phyloP scores from a whole-genome alignment of 2,888 invertebrate genomes.

The Eulithis prunata region DNA sequence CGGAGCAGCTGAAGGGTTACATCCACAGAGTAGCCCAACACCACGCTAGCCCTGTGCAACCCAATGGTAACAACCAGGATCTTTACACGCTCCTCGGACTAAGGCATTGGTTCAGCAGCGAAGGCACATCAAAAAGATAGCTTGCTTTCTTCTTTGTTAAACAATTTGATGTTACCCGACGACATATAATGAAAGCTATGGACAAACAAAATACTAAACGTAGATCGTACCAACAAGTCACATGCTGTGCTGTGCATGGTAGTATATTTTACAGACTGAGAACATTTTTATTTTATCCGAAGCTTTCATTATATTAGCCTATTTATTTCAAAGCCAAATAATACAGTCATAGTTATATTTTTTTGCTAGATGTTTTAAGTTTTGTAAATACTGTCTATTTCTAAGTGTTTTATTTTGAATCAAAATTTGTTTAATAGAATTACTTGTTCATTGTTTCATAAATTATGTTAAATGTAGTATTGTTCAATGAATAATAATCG shows the following conservation, averaged over 20 bases:
- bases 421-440: constrained; percentile 76
- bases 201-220: constrained; percentile 51
- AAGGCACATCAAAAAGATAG: constrained; percentile 80
- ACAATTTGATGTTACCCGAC: constrained; percentile 83
- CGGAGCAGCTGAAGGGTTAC: constrained; percentile 62
- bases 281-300: constrained; percentile 53
- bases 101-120: constrained; percentile 79
- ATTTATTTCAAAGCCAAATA: constrained; percentile 84
- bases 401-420: constrained; percentile 77
- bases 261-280: constrained; percentile 5
- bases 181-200: constrained; percentile 81
- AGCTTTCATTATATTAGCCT: constrained; percentile 81
- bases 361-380: constrained; percentile 75
- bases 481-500: constrained; percentile 63
- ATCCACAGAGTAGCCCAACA: constrained; percentile 62
- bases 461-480: constrained; percentile 69
- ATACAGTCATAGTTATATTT: constrained; percentile 81
- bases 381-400: constrained; percentile 75
- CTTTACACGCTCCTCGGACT: constrained; percentile 77
- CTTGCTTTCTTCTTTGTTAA: constrained; percentile 57
- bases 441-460: constrained; percentile 72
- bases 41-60: constrained; percentile 59
- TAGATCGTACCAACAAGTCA: constrained; percentile 38
- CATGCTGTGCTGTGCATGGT: constrained; percentile 35
- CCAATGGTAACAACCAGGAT: constrained; percentile 68